A percentile compares a stretch with the other conserved stretches of the same genome.
phyloP scores from a whole-genome alignment of 2,888 invertebrate genomes.

The Azorinus chamasolen region DNA sequence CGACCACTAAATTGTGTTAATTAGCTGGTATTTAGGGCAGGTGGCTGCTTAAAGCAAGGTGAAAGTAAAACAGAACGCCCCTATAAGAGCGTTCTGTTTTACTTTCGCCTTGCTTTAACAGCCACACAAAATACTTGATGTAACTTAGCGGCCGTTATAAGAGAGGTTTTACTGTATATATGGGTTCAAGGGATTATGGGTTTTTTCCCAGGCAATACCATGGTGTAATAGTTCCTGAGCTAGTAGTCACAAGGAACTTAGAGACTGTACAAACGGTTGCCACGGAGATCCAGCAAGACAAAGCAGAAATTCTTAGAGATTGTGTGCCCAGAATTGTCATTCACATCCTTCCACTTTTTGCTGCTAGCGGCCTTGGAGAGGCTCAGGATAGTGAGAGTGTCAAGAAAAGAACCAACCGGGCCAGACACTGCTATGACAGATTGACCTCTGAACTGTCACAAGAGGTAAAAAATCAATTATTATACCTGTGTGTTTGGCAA shows the following conservation, averaged over 20 bases:
- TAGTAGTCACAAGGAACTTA: conserved; percentile 69
- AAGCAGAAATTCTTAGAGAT: conserved; percentile 60
- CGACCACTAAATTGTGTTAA: no score
- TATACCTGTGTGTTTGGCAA: no score
- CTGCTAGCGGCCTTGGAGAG: conserved; percentile 64
- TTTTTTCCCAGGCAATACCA: conserved; percentile 72
- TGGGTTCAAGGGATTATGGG: no score
- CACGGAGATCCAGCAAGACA: conserved; percentile 44
- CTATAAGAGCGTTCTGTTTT: no score
- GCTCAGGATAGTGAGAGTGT: conserved; percentile 42
- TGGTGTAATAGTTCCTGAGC: conserved; percentile 73
- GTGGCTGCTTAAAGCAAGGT: no score
- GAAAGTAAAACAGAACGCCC: no score
- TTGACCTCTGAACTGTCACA: conserved; percentile 69
- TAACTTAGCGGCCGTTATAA: no score
- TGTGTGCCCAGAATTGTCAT: conserved; percentile 77
- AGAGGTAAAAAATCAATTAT: conserved; percentile 59
- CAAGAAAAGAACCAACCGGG: conserved; percentile 61
- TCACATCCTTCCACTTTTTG: conserved; percentile 83
- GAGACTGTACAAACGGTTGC: conserved; percentile 63
- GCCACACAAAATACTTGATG: no score
- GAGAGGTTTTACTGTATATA: no score
- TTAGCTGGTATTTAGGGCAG: no score
- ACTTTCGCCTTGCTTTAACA: no score
- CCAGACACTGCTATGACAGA: conserved; percentile 74